Conservation (phyloP, 2,888 invertebrate genomes). For the Aproaerema taeniolella region DNA sequence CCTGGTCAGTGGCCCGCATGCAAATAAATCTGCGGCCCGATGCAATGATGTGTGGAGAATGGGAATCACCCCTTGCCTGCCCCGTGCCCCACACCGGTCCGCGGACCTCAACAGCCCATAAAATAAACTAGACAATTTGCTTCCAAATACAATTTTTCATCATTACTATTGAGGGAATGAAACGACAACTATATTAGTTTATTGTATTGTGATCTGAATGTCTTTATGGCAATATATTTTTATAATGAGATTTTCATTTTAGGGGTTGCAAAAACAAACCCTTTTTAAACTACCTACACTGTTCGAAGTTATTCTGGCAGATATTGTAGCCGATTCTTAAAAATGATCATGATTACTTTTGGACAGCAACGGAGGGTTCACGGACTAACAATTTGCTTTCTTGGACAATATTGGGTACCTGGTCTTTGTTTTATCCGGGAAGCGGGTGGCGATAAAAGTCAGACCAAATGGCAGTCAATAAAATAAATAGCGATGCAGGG, state of each 20-base stretch:
- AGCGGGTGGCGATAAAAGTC: constrained; percentile 74
- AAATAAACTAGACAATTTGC: constrained; percentile 23
- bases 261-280: constrained; percentile 5
- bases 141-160: constrained; percentile 8
- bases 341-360: constrained; percentile 12
- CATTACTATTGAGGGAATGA: constrained; percentile 2
- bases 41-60: constrained; percentile 79
- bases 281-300: constrained; percentile 1
- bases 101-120: constrained; percentile 21
- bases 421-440: constrained; percentile 68
- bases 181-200: too few species aligned
- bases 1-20: constrained; percentile 78
- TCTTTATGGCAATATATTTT: too few species aligned
- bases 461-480: constrained; percentile 76
- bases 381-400: constrained; percentile 5
- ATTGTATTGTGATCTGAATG: too few species aligned
- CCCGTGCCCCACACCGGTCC: constrained; percentile 29
- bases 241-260: constrained; percentile 4
- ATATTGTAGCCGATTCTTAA: too few species aligned
- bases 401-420: constrained; percentile 40
- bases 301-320: neutral
- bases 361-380: neutral
- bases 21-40: constrained; percentile 77
- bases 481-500: constrained; percentile 76
- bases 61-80: constrained; percentile 61